phyloP scores from a whole-genome alignment of 2,113 vertebrate species.

The Eira barbara region DNA sequence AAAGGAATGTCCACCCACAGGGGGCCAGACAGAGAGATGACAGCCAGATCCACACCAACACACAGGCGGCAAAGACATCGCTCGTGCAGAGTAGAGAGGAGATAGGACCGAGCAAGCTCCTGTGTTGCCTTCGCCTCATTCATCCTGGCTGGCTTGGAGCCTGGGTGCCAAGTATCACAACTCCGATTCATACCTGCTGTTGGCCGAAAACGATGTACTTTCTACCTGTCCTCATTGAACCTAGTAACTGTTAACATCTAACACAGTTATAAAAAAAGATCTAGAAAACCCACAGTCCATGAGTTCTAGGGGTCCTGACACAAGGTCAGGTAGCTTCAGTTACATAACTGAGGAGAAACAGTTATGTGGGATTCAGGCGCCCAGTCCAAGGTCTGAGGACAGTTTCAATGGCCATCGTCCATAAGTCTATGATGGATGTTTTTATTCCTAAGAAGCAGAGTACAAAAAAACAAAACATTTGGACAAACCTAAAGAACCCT shows the following conservation, averaged over 20 bases:
- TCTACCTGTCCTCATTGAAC: not conserved
- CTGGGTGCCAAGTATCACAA: not conserved
- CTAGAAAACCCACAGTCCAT: not conserved
- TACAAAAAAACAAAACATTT: not conserved
- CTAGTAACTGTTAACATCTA: not conserved
- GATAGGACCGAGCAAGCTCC: not conserved
- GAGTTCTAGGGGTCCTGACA: not conserved
- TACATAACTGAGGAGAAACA: not conserved
- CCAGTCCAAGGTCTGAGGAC: not conserved
- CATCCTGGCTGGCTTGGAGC: not conserved
- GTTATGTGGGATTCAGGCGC: not conserved
- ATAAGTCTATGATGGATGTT: not conserved
- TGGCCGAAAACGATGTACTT: not conserved
- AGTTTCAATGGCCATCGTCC: not conserved
- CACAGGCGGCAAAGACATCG: rapidly evolving
- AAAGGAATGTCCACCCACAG: not conserved
- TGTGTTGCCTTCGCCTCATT: not conserved
- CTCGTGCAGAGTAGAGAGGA: not conserved
- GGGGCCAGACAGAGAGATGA: not conserved
- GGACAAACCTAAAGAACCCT: not conserved
- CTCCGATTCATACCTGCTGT: not conserved
- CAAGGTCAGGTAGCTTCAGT: not conserved
- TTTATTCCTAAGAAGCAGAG: not conserved
- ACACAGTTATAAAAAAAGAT: not conserved
- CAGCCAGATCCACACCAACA: not conserved